Conservation (phyloP, 2,797 vertebrate genomes). For the Ptychadena robeensis region DNA sequence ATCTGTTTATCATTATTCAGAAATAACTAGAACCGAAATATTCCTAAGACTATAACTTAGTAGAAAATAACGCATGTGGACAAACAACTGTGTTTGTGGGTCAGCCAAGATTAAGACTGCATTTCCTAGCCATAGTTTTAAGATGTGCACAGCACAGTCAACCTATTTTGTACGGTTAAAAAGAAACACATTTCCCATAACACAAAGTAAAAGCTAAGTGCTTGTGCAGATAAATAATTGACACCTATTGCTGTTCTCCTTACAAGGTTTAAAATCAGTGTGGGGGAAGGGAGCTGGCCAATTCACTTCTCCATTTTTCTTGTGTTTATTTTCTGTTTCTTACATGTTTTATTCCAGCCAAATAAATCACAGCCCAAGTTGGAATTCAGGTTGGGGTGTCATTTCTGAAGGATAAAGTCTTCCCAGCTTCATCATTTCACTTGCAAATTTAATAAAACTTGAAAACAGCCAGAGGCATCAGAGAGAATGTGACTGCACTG, state of each 20-base stretch:
- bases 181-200: slow-evolving; percentile 4
- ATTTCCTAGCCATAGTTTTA: background rate
- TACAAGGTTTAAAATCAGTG: background rate
- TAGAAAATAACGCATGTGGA: background rate
- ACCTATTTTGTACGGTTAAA: slow-evolving; percentile 7
- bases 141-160: background rate
- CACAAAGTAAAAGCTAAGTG: slow-evolving; percentile 40
- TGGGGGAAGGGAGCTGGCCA: slow-evolving; percentile 33
- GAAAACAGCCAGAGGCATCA: slow-evolving; percentile 60
- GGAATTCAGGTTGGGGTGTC: slow-evolving; percentile 60
- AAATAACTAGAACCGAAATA: background rate
- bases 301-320: slow-evolving; percentile 19
- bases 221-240: slow-evolving; percentile 55
- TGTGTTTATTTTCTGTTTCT: slow-evolving; percentile 48
- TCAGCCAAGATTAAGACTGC: background rate
- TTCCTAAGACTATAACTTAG: no score
- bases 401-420: slow-evolving; percentile 61
- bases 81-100: background rate
- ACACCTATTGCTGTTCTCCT: slow-evolving; percentile 34
- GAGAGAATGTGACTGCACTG: slow-evolving; percentile 43
- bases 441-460: slow-evolving; percentile 62
- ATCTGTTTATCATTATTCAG: background rate
- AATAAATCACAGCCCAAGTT: slow-evolving; percentile 57
- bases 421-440: slow-evolving; percentile 57
- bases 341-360: slow-evolving; percentile 56